These are phyloP conservation scores for Trichacis sp. DNA, from an alignment of 2,888 invertebrate species.

Conservation along the genomic window DNA sequence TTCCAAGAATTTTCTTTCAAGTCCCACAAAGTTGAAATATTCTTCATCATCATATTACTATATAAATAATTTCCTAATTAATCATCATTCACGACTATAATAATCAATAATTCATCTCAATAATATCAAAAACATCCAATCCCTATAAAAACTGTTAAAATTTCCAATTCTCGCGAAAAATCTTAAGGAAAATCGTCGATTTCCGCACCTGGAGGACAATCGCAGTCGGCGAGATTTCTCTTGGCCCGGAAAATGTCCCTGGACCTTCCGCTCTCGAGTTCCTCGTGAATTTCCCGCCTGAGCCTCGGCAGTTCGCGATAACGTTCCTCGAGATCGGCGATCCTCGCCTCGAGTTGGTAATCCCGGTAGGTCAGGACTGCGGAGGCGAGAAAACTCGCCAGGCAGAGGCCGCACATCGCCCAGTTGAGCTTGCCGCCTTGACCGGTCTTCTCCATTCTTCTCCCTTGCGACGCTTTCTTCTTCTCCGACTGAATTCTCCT, in stretches of 20 bases:
- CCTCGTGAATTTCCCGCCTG: conserved; percentile 47
- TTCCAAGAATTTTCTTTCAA: too few species aligned
- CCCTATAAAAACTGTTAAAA: too few species aligned
- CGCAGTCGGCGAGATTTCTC: conserved; percentile 62
- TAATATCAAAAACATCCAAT: too few species aligned
- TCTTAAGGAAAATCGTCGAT: too few species aligned
- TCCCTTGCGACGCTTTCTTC: too few species aligned
- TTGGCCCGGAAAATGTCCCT: conserved; percentile 55
- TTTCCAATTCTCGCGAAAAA: too few species aligned
- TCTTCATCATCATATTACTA: too few species aligned
- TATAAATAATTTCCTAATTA: too few species aligned
- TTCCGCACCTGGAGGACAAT: conserved; percentile 63
- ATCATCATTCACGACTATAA: too few species aligned
- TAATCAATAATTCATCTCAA: too few species aligned
- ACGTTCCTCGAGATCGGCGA: conserved; percentile 56
- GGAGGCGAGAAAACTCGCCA: conserved; percentile 58
- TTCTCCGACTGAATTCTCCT: too few species aligned
- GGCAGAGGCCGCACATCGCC: conserved; percentile 60
- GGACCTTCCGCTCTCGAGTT: conserved; percentile 40
- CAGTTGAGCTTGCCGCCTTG: conserved; percentile 49
- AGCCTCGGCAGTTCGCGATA: conserved; percentile 47
- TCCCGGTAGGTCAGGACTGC: conserved; percentile 60
- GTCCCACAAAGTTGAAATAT: too few species aligned
- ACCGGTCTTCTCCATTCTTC: conserved; percentile 17
- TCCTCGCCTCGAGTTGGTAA: conserved; percentile 56